Percentiles rank a stretch among this genome's conserved stretches.
Evolutionary conservation across 2,888 invertebrate species (phyloP).

Genomic region (Gibbula magus): DNA sequence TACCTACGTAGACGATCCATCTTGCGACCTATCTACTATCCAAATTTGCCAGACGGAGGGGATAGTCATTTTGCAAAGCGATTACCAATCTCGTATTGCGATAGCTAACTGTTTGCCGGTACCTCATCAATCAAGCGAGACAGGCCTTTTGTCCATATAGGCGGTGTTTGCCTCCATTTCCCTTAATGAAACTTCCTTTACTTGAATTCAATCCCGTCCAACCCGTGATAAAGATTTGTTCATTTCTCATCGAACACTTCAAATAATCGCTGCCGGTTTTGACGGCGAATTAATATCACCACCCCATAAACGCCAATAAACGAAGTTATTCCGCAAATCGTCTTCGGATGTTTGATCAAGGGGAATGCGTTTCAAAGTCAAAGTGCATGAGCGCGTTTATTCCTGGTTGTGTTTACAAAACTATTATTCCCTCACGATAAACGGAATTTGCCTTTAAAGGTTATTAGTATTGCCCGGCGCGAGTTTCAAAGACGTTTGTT

Average conservation of each 20-base stretch:
- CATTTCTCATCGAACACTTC: constrained; percentile 4
- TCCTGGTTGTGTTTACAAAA: background rate
- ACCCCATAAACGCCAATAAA: constrained; percentile 5
- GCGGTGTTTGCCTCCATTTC: background rate
- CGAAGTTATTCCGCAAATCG: constrained; percentile 15
- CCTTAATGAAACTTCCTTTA: constrained; percentile 10
- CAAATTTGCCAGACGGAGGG: background rate
- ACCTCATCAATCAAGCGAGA: background rate
- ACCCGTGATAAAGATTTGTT: constrained; percentile 12
- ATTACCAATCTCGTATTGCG: background rate
- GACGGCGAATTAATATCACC: background rate
- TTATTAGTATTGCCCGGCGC: background rate
- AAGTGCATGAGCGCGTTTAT: background rate
- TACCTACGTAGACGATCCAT: too few relatives aligned
- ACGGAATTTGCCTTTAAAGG: background rate
- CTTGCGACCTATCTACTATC: background rate
- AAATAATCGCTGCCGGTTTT: background rate
- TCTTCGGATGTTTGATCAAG: constrained; percentile 11
- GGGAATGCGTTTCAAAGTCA: background rate
- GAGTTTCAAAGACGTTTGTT: background rate
- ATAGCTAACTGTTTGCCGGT: background rate
- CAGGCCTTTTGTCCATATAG: background rate
- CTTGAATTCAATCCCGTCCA: background rate
- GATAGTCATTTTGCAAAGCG: background rate
- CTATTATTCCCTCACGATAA: background rate